Percentiles rank a stretch among this genome's conserved stretches.
phyloP scores from a whole-genome alignment of 1,140 invertebrate species.

The Nilaparvata lugens region DNA sequence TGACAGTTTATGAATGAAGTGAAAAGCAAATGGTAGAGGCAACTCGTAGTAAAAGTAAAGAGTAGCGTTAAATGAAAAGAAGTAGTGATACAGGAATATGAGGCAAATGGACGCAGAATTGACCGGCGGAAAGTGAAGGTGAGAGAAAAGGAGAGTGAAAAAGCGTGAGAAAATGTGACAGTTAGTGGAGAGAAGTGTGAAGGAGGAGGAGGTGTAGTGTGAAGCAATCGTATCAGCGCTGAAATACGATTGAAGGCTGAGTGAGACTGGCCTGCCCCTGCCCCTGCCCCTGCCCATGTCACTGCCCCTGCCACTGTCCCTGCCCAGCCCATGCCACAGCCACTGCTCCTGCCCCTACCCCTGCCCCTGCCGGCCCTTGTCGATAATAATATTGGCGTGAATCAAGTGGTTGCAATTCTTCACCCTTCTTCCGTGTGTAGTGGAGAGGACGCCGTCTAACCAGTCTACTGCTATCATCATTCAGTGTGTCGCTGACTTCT shows the following conservation, averaged over 20 bases:
- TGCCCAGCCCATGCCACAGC: neutral
- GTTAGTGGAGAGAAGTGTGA: constrained; percentile 21
- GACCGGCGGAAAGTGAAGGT: no score
- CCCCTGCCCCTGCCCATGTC: neutral
- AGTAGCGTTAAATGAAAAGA: no score
- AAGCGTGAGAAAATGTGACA: constrained; percentile 16
- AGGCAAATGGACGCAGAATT: no score
- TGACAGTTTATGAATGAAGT: no score
- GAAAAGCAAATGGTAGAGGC: no score
- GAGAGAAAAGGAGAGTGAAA: constrained; percentile 18
- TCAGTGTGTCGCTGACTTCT: no score
- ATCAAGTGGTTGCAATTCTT: no score
- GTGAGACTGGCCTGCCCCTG: neutral
- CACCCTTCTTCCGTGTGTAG: no score
- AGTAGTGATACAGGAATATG: no score
- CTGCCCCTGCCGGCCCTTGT: constrained; percentile 20
- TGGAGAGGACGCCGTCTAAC: no score
- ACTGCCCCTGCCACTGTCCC: neutral
- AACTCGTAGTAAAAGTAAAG: no score
- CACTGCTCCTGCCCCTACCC: neutral
- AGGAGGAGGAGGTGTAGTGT: constrained; percentile 13
- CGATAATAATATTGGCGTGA: neutral
- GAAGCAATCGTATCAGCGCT: neutral
- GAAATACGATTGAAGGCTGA: neutral
- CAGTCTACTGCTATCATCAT: no score